Conservation (phyloP, 1,140 invertebrate genomes). For the Hylaeus anthracinus region DNA sequence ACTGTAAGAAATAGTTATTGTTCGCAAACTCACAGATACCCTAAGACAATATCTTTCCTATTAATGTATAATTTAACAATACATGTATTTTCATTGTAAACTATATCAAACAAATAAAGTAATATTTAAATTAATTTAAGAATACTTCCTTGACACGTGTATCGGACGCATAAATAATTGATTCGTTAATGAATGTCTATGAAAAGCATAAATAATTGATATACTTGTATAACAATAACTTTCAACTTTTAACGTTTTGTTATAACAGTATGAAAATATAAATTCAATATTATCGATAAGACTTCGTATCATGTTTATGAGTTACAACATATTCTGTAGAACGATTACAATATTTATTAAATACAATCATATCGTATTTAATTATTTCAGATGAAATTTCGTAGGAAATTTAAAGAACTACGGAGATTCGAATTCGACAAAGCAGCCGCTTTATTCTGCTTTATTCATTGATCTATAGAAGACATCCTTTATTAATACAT, state of each 20-base stretch:
- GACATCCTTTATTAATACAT: too few species aligned
- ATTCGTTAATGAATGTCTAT: not conserved
- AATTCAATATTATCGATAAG: too few species aligned
- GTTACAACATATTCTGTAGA: too few species aligned
- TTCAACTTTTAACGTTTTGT: not conserved
- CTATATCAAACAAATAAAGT: not conserved
- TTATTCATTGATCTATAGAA: too few species aligned
- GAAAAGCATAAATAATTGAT: slow-evolving; percentile 1
- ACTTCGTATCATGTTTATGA: too few species aligned
- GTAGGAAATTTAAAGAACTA: too few species aligned
- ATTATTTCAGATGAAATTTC: too few species aligned
- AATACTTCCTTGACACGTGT: not conserved
- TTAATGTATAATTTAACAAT: not conserved
- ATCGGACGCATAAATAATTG: not conserved
- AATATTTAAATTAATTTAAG: not conserved
- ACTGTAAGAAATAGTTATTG: slow-evolving; percentile 6
- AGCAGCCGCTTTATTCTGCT: too few species aligned
- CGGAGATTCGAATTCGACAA: too few species aligned
- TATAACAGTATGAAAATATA: not conserved
- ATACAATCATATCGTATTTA: too few species aligned
- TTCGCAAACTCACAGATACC: not conserved
- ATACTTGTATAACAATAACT: not conserved
- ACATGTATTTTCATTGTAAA: not conserved
- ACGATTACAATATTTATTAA: too few species aligned
- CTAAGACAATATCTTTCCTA: not conserved